phyloP scores from a whole-genome alignment of 37 sponge, comb jelly and placozoan species.

The Halisarca cf. caerulea region DNA sequence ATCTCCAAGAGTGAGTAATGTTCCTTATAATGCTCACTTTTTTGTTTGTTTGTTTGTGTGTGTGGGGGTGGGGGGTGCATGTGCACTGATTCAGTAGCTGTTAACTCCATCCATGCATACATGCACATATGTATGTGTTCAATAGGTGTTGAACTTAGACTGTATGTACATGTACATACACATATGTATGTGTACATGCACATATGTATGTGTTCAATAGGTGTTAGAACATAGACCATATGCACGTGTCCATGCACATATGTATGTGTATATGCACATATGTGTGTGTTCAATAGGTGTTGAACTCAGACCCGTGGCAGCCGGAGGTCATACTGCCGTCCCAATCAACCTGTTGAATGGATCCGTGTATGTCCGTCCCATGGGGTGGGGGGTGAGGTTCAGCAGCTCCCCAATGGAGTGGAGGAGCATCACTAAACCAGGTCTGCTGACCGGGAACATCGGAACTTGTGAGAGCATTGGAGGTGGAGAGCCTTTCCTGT shows the following conservation, averaged over 20 bases:
- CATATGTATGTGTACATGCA: not conserved
- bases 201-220: not conserved
- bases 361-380: conserved; percentile 64
- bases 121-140: too few species aligned
- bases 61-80: too few species aligned
- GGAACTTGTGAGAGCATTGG: conserved; percentile 51
- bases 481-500: conserved; percentile 18
- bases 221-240: not conserved
- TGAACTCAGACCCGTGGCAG: conserved; percentile 35
- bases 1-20: not conserved
- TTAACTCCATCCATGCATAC: too few species aligned
- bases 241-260: conserved; percentile 8
- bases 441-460: conserved; percentile 26
- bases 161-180: not conserved
- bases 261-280: too few species aligned
- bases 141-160: too few species aligned
- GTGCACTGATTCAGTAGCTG: too few species aligned
- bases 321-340: conserved; percentile 53
- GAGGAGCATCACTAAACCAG: conserved; percentile 33
- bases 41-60: too few species aligned
- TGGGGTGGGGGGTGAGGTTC: conserved; percentile 73
- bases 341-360: conserved; percentile 77
- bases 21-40: too few species aligned
- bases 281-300: not conserved
- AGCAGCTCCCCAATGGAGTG: conserved; percentile 56